Evolutionary conservation across 2,888 invertebrate species (phyloP).

Genomic region (Dermolepida albohirtum): DNA sequence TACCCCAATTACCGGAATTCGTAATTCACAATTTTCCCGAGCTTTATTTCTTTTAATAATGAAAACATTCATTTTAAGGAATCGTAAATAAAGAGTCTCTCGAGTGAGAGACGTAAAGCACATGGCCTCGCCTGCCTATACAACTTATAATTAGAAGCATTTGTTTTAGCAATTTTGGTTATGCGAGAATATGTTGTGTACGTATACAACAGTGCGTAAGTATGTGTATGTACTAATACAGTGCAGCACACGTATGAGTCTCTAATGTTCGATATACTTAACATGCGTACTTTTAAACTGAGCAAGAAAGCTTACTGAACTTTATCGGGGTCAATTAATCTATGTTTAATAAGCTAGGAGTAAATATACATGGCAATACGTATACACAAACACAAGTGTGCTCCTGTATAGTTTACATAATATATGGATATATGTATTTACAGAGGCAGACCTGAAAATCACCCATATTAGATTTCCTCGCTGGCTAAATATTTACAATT

Average conservation of each 20-base stretch:
- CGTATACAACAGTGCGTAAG: neutral
- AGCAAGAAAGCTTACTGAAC: conserved; percentile 18
- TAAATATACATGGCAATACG: conserved; percentile 17
- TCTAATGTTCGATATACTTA: too few species aligned
- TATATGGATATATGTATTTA: conserved; percentile 7
- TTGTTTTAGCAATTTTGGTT: conserved; percentile 32
- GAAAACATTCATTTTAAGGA: conserved; percentile 4
- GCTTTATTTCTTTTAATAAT: too few species aligned
- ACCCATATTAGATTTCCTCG: conserved; percentile 15
- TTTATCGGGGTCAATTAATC: conserved; percentile 34
- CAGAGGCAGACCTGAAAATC: conserved; percentile 7
- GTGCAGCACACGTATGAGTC: neutral
- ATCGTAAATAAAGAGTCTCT: conserved; percentile 19
- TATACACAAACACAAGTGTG: conserved; percentile 25
- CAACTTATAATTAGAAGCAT: conserved; percentile 28
- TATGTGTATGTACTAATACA: neutral
- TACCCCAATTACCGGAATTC: too few species aligned
- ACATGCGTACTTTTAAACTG: neutral
- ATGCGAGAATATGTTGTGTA: conserved; percentile 3
- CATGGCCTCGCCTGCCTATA: conserved; percentile 9
- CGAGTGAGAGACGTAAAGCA: conserved; percentile 15
- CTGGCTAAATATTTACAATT: conserved; percentile 22
- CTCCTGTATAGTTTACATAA: conserved; percentile 22
- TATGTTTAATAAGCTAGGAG: conserved; percentile 16
- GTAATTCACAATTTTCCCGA: too few species aligned